A percentile compares a stretch with the other conserved stretches of the same genome.
phyloP scores from a whole-genome alignment of 1,140 invertebrate species.

The Wiebesia pumilae region DNA sequence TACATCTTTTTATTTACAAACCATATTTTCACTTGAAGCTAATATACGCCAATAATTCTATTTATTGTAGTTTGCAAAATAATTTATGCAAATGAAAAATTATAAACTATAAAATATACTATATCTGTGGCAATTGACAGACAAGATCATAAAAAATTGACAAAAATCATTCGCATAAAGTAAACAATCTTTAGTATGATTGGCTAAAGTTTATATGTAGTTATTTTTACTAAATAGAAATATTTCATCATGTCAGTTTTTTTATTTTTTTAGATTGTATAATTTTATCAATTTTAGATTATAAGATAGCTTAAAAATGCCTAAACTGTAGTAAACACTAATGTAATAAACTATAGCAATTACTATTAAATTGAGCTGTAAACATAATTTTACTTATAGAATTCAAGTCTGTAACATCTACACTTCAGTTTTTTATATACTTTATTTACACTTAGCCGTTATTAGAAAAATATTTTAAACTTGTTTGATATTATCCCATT shows the following conservation, averaged over 20 bases:
- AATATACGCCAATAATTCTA: constrained; percentile 5
- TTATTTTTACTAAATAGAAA: constrained; percentile 37
- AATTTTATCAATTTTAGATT: constrained; percentile 45
- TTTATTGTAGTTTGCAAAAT: constrained; percentile 29
- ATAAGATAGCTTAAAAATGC: constrained; percentile 40
- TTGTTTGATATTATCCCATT: constrained; percentile 58
- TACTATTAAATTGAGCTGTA: constrained; percentile 29
- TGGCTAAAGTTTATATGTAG: constrained; percentile 25
- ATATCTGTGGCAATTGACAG: neutral
- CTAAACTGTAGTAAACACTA: constrained; percentile 35
- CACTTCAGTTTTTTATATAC: constrained; percentile 40
- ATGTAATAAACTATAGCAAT: constrained; percentile 20
- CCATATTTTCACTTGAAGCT: constrained; percentile 25
- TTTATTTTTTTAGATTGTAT: constrained; percentile 35
- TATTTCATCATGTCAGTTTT: constrained; percentile 38
- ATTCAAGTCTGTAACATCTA: neutral
- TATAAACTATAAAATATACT: neutral
- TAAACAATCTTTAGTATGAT: neutral
- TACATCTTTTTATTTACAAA: constrained; percentile 25
- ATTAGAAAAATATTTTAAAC: constrained; percentile 23
- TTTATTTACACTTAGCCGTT: constrained; percentile 36
- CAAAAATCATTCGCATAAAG: neutral
- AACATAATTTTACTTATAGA: constrained; percentile 31
- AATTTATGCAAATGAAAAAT: constrained; percentile 7
- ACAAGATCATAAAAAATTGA: neutral